Conservation (phyloP, 2,888 invertebrate genomes). For the Hemaris fuciformis region DNA sequence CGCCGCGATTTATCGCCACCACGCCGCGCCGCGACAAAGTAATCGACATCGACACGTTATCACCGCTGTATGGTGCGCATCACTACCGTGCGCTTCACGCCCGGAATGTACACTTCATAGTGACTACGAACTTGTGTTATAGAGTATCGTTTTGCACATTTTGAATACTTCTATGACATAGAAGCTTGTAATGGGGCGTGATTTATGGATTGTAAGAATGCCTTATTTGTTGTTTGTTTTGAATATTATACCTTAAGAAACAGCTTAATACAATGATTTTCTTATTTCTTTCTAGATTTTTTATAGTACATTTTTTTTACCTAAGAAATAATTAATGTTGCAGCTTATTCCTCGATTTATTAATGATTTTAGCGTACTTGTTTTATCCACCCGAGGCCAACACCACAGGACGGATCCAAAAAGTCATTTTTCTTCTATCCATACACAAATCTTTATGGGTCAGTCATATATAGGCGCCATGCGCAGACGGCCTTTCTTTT, state of each 20-base stretch:
- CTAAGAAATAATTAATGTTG: no score
- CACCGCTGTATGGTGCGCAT: constrained; percentile 30
- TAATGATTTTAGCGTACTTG: not conserved
- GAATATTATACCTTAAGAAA: no score
- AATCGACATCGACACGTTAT: constrained; percentile 64
- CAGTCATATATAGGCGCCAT: constrained; percentile 32
- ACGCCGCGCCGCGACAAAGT: constrained; percentile 45
- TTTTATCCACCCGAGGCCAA: not conserved
- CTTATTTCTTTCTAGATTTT: no score
- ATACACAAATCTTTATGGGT: constrained; percentile 33
- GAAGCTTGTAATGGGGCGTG: no score
- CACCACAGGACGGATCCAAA: not conserved
- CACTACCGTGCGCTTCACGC: constrained; percentile 12
- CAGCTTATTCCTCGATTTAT: no score
- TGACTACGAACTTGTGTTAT: no score
- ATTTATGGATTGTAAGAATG: no score
- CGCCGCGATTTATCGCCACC: constrained; percentile 61
- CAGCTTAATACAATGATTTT: no score
- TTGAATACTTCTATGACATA: no score
- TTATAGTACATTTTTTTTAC: no score
- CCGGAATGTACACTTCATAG: not conserved
- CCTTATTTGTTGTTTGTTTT: no score
- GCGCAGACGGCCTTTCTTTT: constrained; percentile 21
- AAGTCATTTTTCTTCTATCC: constrained; percentile 27
- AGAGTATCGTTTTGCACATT: no score